Evolutionary conservation across 2,113 vertebrate genomes (phyloP), one percentile per base, ranked within the genome.

Genomic region (Onychostruthus taczanowskii): DNA sequence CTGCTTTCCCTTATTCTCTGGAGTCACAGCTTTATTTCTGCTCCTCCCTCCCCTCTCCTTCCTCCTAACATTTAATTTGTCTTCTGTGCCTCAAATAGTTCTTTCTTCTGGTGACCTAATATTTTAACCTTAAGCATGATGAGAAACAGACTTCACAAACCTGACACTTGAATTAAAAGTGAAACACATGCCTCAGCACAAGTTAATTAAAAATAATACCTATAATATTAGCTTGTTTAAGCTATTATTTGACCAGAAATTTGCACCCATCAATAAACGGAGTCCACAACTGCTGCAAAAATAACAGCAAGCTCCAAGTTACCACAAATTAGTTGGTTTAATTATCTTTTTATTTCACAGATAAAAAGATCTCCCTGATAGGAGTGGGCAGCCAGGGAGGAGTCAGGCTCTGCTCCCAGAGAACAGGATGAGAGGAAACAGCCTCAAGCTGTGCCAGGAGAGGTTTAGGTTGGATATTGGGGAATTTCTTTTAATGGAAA

Each of bases 151-250:
- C 94, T 73, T 78, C 74, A 37, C 94, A 78, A 89, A 96, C 39
- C 87, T 89, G 95, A 92, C 81, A 78, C 80, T 89, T 59, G 83
- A 89, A 93, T 95, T 87, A 92, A 96, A 94, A 70, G 59, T 50
- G 82, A 96, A 97, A 93, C 95, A 91, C 94, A 90, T 28, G 66
- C 44, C 94, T 84, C 75, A 30, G 68, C 76, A 61, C 74, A 37
- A 95, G 76, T 89, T 94, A 96, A 97, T 97, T 95, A 97, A 96
- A 97, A 80, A 88, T 84, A 82, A 78, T 92, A 94, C 75, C n/a
- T 76, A 43, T 27, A 90, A 97, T 46, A 53, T 90, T 55, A 50
- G 79, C 77, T 94, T 28, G 56, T 56, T 97, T 63, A 23, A 90
- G 91, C 35, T 52, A 68, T 91, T 94, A 89, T 75, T 93, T 28